A percentile compares a stretch with the other conserved stretches of the same genome.
Evolutionary conservation across 1,140 invertebrate species (phyloP).

Genomic region (Maconellicoccus hirsutus): DNA sequence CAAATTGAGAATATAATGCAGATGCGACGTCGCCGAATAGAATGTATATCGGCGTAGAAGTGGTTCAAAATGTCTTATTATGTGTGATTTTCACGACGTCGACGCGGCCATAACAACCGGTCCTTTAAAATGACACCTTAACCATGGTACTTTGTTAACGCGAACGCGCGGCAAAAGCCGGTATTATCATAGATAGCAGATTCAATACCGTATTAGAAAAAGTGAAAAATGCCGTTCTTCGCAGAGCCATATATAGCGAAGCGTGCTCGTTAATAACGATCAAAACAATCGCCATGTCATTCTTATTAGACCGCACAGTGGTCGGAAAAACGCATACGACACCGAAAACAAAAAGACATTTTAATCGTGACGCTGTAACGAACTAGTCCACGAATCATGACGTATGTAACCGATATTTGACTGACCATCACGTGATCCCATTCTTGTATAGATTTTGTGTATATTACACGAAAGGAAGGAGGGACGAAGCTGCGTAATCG

Average conservation of each 20-base stretch:
- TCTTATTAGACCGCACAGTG: neutral
- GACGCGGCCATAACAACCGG: neutral
- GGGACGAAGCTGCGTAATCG: neutral
- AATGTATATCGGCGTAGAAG: no score
- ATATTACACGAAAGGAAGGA: no score
- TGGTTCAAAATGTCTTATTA: no score
- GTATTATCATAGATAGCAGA: constrained; percentile 1
- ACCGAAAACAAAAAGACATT: neutral
- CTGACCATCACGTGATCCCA: no score
- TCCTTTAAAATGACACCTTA: neutral
- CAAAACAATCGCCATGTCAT: constrained; percentile 16
- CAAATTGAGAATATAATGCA: no score
- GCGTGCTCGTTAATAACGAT: constrained; percentile 20
- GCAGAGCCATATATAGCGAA: constrained; percentile 7
- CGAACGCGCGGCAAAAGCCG: neutral
- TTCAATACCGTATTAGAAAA: constrained; percentile 3
- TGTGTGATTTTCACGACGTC: no score
- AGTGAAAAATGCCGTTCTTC: constrained; percentile 15
- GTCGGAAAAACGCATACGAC: neutral
- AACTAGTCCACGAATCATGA: neutral
- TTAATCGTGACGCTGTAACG: neutral
- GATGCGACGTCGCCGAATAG: no score
- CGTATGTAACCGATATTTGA: neutral
- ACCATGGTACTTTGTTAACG: neutral
- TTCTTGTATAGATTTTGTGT: neutral